Evolutionary conservation across 2,888 invertebrate genomes (phyloP).

Genomic region (Lycaena phlaeas): DNA sequence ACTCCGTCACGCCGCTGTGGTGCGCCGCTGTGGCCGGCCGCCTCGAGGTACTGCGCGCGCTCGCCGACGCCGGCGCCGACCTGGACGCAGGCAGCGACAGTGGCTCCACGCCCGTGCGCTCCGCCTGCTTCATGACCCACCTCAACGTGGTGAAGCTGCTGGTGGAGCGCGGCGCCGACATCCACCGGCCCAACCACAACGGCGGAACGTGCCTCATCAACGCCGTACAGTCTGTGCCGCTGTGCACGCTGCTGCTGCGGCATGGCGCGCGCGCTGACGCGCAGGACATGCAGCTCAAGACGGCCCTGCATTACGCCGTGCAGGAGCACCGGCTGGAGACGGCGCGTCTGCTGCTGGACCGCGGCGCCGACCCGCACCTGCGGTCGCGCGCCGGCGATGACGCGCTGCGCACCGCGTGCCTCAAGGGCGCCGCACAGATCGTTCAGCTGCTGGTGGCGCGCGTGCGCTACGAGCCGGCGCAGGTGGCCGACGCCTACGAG

Average conservation of each 20-base stretch:
- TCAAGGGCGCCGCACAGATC: conserved; percentile 78
- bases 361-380: conserved; percentile 85
- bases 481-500: conserved; percentile 89
- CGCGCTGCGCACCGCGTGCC: conserved; percentile 88
- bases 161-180: conserved; percentile 86
- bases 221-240: conserved; percentile 87
- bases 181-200: conserved; percentile 88
- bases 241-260: conserved; percentile 85
- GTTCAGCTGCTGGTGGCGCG: conserved; percentile 79
- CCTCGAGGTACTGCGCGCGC: conserved; percentile 81
- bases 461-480: conserved; percentile 75
- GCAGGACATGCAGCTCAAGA: conserved; percentile 90
- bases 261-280: conserved; percentile 90
- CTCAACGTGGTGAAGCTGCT: conserved; percentile 83
- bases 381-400: conserved; percentile 89
- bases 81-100: conserved; percentile 91
- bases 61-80: conserved; percentile 85
- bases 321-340: conserved; percentile 87
- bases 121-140: conserved; percentile 95
- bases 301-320: conserved; percentile 95
- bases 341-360: conserved; percentile 82
- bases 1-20: conserved; percentile 91
- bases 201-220: conserved; percentile 96
- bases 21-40: conserved; percentile 92
- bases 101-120: conserved; percentile 91